Evolutionary conservation across 2,888 invertebrate genomes (phyloP), one percentile per base, ranked within the genome.

Genomic region (Trachelus troglodyta): DNA sequence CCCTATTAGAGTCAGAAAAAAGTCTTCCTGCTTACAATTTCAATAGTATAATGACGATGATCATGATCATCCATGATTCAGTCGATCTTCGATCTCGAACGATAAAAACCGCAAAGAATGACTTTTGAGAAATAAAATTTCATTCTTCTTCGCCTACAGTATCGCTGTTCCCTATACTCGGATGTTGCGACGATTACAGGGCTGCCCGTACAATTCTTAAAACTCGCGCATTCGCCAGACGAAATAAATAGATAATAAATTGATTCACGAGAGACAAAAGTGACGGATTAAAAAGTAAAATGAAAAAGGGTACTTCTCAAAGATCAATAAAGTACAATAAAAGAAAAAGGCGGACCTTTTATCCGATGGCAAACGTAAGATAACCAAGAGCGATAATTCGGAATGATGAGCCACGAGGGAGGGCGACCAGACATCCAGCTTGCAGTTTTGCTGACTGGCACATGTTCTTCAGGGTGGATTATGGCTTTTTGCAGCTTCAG

Each of bases 381-480:
- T 73, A 73, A 71, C 78, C 78, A 68, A 73, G 73, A 73, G 76
- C 76, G 75, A 76, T 78, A 76, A 78, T 76, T 73, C 76, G 73
- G 78, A 68, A 76, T 71, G 68, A 69, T 76, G 78, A 78, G 78
- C 37, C 78, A 56, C 75, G 73, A 30, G 78, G 71, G 56, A 75
- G 31, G 71, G 56, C n/a, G 77, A 34, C 75, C 75, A 71, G 75
- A 33, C 75, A 56, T 23, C 31, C 33, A 12, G 71, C 71, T 23
- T 71, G 31, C 71, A n/a, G 31, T 71, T 31, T 1, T 34, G 71
- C 31, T 71, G 56, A 56, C 56, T 56, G 56, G 56, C 56, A 56
- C 56, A 56, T 23, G 23, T 56, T 40, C 15, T 6, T 56, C 56
- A 23, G 56, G 15, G 56, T 71, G 31, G 12, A 34, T 31, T 31